A percentile compares a stretch with the other conserved stretches of the same genome.
Conservation (phyloP, 2,797 vertebrate genomes). For the Natrix natrix region DNA sequence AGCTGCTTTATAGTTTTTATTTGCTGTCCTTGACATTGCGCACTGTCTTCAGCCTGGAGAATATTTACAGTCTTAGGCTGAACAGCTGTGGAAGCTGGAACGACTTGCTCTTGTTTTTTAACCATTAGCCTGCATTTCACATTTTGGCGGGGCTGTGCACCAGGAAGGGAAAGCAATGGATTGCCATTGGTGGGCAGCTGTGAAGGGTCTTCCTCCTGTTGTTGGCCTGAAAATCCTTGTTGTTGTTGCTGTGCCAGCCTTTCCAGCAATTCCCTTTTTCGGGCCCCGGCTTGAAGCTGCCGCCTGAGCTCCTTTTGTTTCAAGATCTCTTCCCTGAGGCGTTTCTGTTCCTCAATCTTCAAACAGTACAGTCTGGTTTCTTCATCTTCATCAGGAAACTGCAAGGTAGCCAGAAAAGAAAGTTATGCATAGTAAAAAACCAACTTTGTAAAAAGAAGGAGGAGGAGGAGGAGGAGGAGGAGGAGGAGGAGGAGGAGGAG, state of each 20-base stretch:
- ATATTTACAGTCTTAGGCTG: slow-evolving; percentile 63
- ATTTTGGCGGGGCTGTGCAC: slow-evolving; percentile 68
- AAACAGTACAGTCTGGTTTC: slow-evolving; percentile 92
- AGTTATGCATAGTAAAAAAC: not conserved
- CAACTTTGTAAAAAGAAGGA: not conserved
- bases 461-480: too few species aligned
- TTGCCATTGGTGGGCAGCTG: slow-evolving; percentile 69
- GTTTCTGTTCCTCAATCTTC: slow-evolving; percentile 98
- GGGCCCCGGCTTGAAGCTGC: slow-evolving; percentile 92
- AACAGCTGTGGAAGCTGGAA: slow-evolving; percentile 18
- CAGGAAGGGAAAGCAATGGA: slow-evolving; percentile 72
- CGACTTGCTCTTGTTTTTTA: slow-evolving; percentile 63
- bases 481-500: not conserved
- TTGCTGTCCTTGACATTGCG: slow-evolving; percentile 72
- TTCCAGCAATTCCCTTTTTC: slow-evolving; percentile 92
- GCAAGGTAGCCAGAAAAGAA: slow-evolving; percentile 15
- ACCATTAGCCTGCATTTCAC: slow-evolving; percentile 76
- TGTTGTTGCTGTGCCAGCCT: slow-evolving; percentile 82
- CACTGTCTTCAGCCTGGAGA: slow-evolving; percentile 52
- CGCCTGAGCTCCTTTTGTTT: slow-evolving; percentile 90
- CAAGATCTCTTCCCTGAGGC: slow-evolving; percentile 92
- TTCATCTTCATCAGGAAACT: slow-evolving; percentile 92
- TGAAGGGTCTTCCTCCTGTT: slow-evolving; percentile 63
- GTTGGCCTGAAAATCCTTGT: slow-evolving; percentile 42
- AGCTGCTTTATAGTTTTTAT: slow-evolving; percentile 70